Evolutionary conservation across 1,140 invertebrate species (phyloP), one percentile per base, ranked within the genome.

Genomic region (Drosophila santomea): DNA sequence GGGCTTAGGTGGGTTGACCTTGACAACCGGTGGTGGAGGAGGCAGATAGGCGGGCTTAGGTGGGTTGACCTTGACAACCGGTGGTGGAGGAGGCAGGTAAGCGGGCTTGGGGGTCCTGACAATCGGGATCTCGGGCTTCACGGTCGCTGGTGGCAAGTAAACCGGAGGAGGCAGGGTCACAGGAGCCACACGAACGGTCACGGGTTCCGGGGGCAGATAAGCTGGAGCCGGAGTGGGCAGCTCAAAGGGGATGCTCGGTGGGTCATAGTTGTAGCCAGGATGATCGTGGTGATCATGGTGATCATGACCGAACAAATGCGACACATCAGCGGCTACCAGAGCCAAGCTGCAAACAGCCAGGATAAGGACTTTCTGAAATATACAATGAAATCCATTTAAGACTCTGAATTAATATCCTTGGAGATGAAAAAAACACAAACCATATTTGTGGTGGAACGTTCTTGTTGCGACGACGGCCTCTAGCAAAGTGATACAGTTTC

Each of bases 401-500:
- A 35, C 6, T 12, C 0, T 1, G 0, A 4, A 2, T 58, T 10
- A 3, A 7, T 48, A 43, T 66, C 38, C 45, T 44, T 50, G 45
- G 15, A 8, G 17, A 28, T 1, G 0, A 17, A 11, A 6, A 6
- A 17, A 11, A 6, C 36, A 75, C 76, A 28, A 48, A 89, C 83
- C 83, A 88, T 88, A 73, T 88, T 17, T 14, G 4, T 48, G 45
- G 11, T 32, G 32, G 36, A 80, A 80, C 63, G 83, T 88, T 88
- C 83, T 88, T 20, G 64, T 15, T 82, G 68, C 74, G 64, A 57
- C 80, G 66, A 88, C 72, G 48, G 41, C 66, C 73, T 62, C 64
- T 74, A 55, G 60, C 71, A 63, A 54, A 91, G 78, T 91, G 89
- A 91, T 91, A 91, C 75, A 89, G 80, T 85, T 91, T 88, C 80